Evolutionary conservation across 64 coral and sea anemone species (phyloP).

Genomic region (Stichodactyla helianthus): DNA sequence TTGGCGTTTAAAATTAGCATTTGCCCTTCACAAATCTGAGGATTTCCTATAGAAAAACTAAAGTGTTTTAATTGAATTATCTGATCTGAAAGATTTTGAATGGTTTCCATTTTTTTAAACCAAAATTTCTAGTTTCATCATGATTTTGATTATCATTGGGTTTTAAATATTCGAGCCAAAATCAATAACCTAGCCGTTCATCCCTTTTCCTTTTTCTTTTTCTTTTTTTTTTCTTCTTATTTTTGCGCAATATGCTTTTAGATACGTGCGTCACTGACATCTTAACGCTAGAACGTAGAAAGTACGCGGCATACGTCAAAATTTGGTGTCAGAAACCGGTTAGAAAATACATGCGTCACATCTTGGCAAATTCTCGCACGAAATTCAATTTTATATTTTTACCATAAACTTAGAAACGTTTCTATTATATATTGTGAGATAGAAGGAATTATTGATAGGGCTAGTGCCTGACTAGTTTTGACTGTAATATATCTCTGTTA

Average conservation of each 20-base stretch:
- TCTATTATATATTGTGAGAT: neutral
- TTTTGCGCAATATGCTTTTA: neutral
- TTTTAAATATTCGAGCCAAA: too few relatives aligned
- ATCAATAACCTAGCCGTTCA: neutral
- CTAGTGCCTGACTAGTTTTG: neutral
- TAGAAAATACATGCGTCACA: too few relatives aligned
- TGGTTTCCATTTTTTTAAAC: neutral
- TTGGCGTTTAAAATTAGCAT: neutral
- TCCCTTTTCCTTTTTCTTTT: neutral
- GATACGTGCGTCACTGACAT: too few relatives aligned
- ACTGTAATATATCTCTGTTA: slow-evolving; percentile 1
- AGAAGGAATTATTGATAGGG: neutral
- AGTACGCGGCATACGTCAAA: too few relatives aligned
- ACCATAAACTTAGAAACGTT: neutral
- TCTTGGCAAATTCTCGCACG: neutral
- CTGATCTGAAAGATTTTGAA: neutral
- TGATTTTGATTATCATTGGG: neutral
- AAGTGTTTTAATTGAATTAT: neutral
- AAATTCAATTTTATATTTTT: neutral
- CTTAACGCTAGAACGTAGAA: too few relatives aligned
- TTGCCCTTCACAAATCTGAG: neutral
- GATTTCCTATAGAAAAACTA: neutral
- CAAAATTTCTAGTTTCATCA: neutral
- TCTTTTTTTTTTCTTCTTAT: neutral
- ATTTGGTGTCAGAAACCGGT: too few relatives aligned